Evolutionary conservation across 2,797 vertebrate species (phyloP).

Genomic region (Hippopotamyrus pictus): DNA sequence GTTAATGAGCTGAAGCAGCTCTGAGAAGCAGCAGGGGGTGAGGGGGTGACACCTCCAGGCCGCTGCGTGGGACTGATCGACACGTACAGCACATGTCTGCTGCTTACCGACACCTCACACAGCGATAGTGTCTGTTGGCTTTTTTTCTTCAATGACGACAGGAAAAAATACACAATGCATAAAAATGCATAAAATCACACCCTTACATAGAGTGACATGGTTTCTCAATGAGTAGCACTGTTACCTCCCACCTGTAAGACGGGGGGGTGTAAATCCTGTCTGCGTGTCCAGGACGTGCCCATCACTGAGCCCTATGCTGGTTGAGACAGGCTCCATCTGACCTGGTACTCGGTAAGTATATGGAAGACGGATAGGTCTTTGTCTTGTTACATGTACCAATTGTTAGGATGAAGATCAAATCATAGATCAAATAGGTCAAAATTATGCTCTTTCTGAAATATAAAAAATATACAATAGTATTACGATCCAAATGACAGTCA

Average conservation of each 20-base stretch:
- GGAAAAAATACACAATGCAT: neutral
- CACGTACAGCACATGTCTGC: neutral
- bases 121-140: neutral
- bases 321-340: neutral
- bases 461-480: neutral
- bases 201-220: neutral
- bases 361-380: neutral
- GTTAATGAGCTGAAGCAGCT: neutral
- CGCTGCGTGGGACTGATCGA: neutral
- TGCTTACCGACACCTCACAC: neutral
- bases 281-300: neutral
- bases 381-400: neutral
- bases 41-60: neutral
- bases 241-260: neutral
- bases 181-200: neutral
- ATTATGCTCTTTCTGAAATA: neutral
- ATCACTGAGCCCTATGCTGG: neutral
- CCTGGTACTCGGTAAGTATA: neutral
- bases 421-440: neutral
- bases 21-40: neutral
- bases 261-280: neutral
- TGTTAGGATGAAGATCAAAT: neutral
- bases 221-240: neutral
- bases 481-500: neutral
- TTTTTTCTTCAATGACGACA: neutral